Conservation (phyloP, 2,797 vertebrate species). For the Anguilla pacifica region DNA sequence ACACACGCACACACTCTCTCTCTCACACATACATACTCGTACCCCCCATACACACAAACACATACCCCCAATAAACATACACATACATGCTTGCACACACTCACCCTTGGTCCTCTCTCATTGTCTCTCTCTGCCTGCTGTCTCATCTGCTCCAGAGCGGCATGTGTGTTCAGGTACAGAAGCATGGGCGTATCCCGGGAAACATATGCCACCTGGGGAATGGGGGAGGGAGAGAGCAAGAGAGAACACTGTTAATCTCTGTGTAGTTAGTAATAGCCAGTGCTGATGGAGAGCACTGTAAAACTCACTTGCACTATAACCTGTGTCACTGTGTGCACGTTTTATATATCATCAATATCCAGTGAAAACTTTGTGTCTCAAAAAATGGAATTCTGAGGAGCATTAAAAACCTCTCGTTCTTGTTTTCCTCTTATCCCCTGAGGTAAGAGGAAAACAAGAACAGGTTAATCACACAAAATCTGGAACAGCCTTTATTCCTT, state of each 20-base stretch:
- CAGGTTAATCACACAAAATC: neutral
- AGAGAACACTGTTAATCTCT: too few relatives aligned
- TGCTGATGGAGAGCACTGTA: neutral
- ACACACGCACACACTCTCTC: neutral
- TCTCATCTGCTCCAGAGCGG: constrained; percentile 96
- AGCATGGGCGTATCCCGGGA: constrained; percentile 94
- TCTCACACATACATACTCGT: neutral
- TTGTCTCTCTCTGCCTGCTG: constrained; percentile 92
- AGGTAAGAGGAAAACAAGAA: too few relatives aligned
- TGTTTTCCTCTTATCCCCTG: neutral
- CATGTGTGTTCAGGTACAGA: constrained; percentile 94
- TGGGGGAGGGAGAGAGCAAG: neutral
- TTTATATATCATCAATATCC: neutral
- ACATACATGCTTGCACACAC: constrained; percentile 29
- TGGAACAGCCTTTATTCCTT: neutral
- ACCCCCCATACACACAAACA: neutral
- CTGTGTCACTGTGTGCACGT: neutral
- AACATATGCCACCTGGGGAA: constrained; percentile 73
- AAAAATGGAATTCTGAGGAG: too few relatives aligned
- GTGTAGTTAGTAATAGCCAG: neutral
- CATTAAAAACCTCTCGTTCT: neutral
- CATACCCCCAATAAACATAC: neutral
- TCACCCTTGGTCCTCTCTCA: constrained; percentile 89
- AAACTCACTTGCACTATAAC: neutral
- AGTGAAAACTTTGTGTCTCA: neutral